Percentiles rank a stretch among this genome's conserved stretches.
These are phyloP conservation scores for Nemapogon koenigi DNA, from an alignment of 2,888 invertebrate genomes.

Conservation along the genomic window DNA sequence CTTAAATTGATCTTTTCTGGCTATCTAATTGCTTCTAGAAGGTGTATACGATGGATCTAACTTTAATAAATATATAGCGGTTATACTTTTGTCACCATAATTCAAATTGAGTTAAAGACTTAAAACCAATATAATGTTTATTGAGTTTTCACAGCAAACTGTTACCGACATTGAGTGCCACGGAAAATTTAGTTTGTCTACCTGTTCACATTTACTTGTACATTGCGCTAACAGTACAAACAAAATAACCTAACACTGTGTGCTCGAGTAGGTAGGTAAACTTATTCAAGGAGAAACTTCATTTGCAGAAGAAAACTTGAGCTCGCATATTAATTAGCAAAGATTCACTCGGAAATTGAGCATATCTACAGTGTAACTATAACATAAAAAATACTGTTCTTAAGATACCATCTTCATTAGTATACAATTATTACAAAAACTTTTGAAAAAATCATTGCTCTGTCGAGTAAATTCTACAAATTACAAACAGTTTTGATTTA, in stretches of 20 bases:
- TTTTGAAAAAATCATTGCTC: no score
- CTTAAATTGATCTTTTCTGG: no score
- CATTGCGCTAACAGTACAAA: constrained; percentile 11
- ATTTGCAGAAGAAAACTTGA: constrained; percentile 1
- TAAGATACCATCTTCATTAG: not conserved
- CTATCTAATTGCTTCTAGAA: no score
- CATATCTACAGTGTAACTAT: not conserved
- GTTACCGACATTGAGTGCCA: constrained; percentile 8
- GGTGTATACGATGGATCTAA: no score
- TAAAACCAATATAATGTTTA: no score
- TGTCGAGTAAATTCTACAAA: no score
- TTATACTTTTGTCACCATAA: constrained; percentile 4
- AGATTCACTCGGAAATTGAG: not conserved
- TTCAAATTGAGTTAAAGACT: constrained; percentile 7
- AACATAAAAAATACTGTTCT: not conserved
- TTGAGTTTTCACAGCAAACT: constrained; percentile 10
- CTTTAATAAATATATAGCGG: no score
- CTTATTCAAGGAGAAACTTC: constrained; percentile 6
- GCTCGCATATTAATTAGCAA: not conserved
- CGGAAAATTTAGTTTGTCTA: constrained; percentile 2
- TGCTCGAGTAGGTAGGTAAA: constrained; percentile 4
- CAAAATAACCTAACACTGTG: constrained; percentile 9
- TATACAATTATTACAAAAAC: not conserved
- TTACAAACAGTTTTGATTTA: no score
- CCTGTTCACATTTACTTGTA: constrained; percentile 8